phyloP scores from a whole-genome alignment of 35 echinoderm and acorn worm genomes.

The Ptychodera flava region DNA sequence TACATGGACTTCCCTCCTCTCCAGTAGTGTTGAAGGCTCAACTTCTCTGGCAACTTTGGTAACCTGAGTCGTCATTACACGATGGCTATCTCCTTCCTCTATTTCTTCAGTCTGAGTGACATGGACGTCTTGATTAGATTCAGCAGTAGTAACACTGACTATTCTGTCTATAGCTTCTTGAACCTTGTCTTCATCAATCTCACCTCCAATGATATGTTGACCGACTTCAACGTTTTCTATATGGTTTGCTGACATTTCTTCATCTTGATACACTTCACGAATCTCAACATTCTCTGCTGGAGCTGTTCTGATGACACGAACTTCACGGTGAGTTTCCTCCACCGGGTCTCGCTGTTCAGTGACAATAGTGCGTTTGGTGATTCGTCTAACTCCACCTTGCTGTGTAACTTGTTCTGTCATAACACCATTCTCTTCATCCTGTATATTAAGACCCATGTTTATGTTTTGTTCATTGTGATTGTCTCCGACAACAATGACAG shows the following conservation, averaged over 20 bases:
- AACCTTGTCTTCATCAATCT: neutral
- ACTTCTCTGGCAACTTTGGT: neutral
- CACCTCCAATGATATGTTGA: no score
- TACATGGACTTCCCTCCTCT: neutral
- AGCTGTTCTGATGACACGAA: neutral
- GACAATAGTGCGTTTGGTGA: neutral
- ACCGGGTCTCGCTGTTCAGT: no score
- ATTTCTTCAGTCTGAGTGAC: neutral
- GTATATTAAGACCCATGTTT: neutral
- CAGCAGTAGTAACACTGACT: neutral
- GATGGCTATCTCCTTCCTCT: neutral
- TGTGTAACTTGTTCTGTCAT: neutral
- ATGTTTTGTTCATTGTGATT: neutral
- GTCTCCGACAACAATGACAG: neutral
- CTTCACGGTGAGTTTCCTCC: no score
- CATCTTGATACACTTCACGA: neutral
- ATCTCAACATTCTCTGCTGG: neutral
- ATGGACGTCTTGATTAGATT: neutral
- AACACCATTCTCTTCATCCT: neutral
- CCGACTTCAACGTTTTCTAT: no score
- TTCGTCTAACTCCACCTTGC: neutral
- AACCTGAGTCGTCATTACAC: neutral
- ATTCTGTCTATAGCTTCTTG: neutral
- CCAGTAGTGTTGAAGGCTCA: neutral
- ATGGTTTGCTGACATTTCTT: neutral